Conservation (phyloP, 2,797 vertebrate species). For the Ceryle rudis region DNA sequence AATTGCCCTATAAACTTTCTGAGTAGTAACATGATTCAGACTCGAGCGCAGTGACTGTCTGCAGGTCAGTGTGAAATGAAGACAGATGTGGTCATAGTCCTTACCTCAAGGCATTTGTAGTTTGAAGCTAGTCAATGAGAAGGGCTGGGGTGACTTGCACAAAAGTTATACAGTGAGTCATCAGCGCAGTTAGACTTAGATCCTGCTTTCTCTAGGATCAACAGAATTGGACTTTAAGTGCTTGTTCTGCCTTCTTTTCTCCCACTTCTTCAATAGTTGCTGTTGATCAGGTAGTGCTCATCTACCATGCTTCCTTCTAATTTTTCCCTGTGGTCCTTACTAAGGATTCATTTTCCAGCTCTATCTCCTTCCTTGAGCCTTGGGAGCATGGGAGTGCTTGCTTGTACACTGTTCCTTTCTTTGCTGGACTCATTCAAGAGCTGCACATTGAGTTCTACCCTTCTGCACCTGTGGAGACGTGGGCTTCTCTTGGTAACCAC, state of each 20-base stretch:
- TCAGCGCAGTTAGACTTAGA: neutral
- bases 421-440: neutral
- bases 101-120: neutral
- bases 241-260: neutral
- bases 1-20: neutral
- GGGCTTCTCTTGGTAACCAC: neutral
- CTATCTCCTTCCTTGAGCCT: neutral
- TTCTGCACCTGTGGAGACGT: neutral
- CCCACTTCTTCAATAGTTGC: accelerated
- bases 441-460: neutral
- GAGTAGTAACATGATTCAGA: neutral
- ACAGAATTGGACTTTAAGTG: neutral
- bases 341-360: neutral
- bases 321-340: neutral
- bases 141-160: neutral
- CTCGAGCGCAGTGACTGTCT: neutral
- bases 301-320: neutral
- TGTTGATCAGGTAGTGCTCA: neutral
- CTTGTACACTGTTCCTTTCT: neutral
- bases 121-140: neutral
- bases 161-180: neutral
- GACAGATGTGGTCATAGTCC: neutral
- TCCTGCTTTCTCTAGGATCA: neutral
- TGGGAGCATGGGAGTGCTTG: neutral
- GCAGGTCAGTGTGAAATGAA: neutral